Base-by-base conservation (phyloP, 2,888 invertebrate genomes). In the Leptinotarsa tumamoca region DNA sequence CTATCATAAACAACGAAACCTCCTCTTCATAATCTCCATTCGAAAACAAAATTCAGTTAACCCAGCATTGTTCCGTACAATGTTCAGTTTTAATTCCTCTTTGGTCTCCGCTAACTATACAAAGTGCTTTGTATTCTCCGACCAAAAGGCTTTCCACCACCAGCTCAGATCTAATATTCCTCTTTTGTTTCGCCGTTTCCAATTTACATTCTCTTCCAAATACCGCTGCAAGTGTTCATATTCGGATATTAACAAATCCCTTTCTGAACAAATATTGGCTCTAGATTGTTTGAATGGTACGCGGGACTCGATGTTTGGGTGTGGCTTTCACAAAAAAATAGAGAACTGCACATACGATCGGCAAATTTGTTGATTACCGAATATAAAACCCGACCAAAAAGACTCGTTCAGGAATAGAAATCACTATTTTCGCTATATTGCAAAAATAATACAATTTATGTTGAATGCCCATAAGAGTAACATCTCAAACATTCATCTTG, bases 101-200 rank as follows among this genome's bases (percentile, higher is more conserved):
- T 56, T 56, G 69, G 18, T 54, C 43, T 61, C 61, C 61, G 15
- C 27, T 7, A 70, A 56, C 70, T 58, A 54, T 58, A 33, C 43
- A 51, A 70, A 58, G 58, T 58, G 27, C 69, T 69, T 43, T 70
- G 23, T 70, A 61, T 58, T 70, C 13, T 56, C 21, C 70, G 23
- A 15, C 23, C 27, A n/a, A 61, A 33, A 50, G 70, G 43, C 50
- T 70, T 69, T 58, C 50, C 51, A 49, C 43, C 70, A 49, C 58
- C 58, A 23, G 58, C 58, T 70, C n/a, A 58, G 61, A 21, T 58
- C 70, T 70, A 70, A 70, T 70, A 70, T 18, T 70, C 21, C 54
- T 23, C 70, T 61, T 52, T 70, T 70, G 70, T 70, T 70, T 70
- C 21, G 70, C 70, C 50, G 23, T 70, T 70, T 70, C 58, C 70